phyloP scores from a whole-genome alignment of 2,113 vertebrate genomes.

The Baryphthengus martii region DNA sequence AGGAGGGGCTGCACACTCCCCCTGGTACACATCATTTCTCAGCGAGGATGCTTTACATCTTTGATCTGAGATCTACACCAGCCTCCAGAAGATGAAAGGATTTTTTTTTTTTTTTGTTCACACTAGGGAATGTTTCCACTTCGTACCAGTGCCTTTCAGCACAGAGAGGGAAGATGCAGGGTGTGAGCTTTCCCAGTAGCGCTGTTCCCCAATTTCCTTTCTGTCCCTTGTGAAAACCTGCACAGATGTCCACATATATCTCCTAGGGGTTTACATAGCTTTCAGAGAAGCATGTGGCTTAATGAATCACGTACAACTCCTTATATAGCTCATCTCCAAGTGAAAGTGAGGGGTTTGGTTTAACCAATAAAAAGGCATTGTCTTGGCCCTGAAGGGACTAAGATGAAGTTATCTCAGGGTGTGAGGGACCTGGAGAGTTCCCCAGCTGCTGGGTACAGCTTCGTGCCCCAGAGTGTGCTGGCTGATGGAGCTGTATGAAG shows the following conservation, averaged over 20 bases:
- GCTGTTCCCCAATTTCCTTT: background rate
- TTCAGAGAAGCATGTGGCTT: background rate
- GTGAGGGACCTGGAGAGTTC: background rate
- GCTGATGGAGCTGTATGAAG: background rate
- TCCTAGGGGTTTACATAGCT: background rate
- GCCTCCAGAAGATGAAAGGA: background rate
- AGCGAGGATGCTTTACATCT: background rate
- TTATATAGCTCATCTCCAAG: background rate
- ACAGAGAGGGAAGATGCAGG: background rate
- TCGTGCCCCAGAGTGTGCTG: too few relatives aligned
- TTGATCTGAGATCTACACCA: background rate
- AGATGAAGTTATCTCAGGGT: background rate
- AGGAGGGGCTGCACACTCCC: background rate
- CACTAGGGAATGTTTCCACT: accelerated
- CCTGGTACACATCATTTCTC: background rate
- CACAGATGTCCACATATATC: background rate
- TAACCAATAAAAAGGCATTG: background rate
- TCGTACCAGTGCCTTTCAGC: background rate
- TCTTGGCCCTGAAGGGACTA: background rate
- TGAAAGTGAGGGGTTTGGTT: background rate
- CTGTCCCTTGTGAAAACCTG: background rate
- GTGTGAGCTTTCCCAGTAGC: background rate
- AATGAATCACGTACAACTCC: too few relatives aligned
- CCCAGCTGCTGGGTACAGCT: background rate
- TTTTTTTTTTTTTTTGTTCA: background rate